phyloP scores from a whole-genome alignment of 2,888 invertebrate species.

The Thymelicus sylvestris region DNA sequence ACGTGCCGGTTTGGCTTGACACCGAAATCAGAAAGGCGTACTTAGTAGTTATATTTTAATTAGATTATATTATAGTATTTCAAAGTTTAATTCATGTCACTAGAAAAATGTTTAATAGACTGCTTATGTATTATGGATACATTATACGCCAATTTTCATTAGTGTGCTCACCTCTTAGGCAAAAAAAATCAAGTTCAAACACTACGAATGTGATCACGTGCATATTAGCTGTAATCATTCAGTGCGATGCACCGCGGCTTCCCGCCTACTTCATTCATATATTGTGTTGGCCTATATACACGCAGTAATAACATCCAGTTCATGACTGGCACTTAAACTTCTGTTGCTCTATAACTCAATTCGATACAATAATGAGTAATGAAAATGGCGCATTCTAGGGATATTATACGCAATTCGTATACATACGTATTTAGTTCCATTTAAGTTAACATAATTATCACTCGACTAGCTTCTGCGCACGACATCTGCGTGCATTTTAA shows the following conservation, averaged over 20 bases:
- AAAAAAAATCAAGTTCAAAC: no score
- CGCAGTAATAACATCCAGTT: conserved; percentile 17
- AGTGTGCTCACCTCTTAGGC: no score
- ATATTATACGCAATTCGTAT: background rate
- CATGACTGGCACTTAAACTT: conserved; percentile 8
- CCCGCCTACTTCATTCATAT: conserved; percentile 24
- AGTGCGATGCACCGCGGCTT: conserved; percentile 10
- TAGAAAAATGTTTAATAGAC: no score
- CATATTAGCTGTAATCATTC: background rate
- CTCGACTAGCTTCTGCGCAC: no score
- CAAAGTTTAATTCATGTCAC: no score
- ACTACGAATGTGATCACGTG: background rate
- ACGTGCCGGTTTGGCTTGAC: no score
- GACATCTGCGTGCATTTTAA: no score
- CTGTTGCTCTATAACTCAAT: conserved; percentile 2
- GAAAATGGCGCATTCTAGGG: background rate
- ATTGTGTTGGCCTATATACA: conserved; percentile 26
- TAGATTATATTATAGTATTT: no score
- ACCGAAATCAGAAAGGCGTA: no score
- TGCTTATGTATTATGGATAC: no score
- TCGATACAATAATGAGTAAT: conserved; percentile 8
- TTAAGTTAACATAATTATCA: background rate
- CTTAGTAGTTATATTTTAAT: no score
- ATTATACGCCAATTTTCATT: no score
- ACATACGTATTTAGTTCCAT: background rate